A percentile compares a stretch with the other conserved stretches of the same genome.
phyloP scores from a whole-genome alignment of 2,888 invertebrate species.

The Dioctria linearis region DNA sequence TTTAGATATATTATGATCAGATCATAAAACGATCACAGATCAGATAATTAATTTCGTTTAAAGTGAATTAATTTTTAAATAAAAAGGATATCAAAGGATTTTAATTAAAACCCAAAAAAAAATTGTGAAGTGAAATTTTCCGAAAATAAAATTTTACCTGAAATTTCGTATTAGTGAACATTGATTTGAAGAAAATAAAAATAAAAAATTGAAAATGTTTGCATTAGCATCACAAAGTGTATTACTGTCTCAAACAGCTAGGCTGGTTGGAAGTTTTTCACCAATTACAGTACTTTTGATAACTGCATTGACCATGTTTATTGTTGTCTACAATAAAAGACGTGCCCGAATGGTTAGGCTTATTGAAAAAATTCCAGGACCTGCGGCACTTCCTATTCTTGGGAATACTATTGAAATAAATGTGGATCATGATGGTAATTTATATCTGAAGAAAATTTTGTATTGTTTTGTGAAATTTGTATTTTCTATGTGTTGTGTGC shows the following conservation, averaged over 20 bases:
- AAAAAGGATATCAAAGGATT: not conserved
- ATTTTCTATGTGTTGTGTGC: slow-evolving; percentile 9
- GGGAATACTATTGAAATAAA: slow-evolving; percentile 76
- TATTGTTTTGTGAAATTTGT: slow-evolving; percentile 32
- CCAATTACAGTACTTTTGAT: slow-evolving; percentile 67
- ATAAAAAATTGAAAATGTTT: slow-evolving; percentile 62
- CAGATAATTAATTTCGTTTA: not conserved
- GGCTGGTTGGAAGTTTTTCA: slow-evolving; percentile 67
- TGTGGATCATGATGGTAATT: slow-evolving; percentile 74
- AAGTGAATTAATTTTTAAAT: not conserved
- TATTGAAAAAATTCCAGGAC: slow-evolving; percentile 75
- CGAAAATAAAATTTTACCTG: not conserved
- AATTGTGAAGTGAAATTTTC: slow-evolving; percentile 14
- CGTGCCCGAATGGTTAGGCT: slow-evolving; percentile 70
- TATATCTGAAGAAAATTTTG: slow-evolving; percentile 53
- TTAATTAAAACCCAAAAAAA: no score
- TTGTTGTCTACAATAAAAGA: slow-evolving; percentile 67
- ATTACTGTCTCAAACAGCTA: slow-evolving; percentile 65
- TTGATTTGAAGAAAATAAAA: not conserved
- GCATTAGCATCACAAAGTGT: slow-evolving; percentile 67
- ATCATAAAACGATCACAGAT: not conserved
- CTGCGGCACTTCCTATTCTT: slow-evolving; percentile 74
- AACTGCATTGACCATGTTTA: slow-evolving; percentile 63
- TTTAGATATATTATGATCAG: not conserved
- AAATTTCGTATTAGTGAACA: not conserved